Base-by-base conservation (phyloP, 2,797 vertebrate species). In the Lateolabrax maculatus region DNA sequence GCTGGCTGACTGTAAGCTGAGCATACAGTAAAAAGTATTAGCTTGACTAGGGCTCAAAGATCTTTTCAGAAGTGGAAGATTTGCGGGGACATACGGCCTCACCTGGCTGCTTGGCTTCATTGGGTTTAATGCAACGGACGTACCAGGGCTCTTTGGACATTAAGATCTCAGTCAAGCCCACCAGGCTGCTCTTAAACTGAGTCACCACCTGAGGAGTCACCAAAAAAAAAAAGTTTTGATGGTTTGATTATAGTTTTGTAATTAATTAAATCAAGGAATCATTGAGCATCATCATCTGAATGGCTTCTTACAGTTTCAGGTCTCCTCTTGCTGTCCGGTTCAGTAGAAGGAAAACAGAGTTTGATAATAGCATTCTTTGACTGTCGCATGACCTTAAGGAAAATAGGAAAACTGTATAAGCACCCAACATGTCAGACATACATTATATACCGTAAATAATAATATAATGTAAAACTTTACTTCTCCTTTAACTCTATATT, bases 121-220 rank as follows among this genome's bases (percentile, higher is more conserved):
- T 99, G 9, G 98, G 98, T 92, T 99, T 99, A 77, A 99, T 96
- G 84, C 98, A 99, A 44, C 98, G 95, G 81, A 99, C 90, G 0
- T 99, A 99, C 0, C 97, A 98, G 3, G 98, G 96, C 68, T 99
- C 97, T 88, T 99, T 99, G 72, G 96, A 97, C 96, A 96, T 96
- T 39, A 99, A 93, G 88, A 98, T 98, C 60, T 98, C 97, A 2
- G 97, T 96, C 66, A 99, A 94, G 5, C 96, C 97, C 3, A 79
- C 94, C 82, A 99, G 92, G 10, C 98, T 99, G 91, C 86, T 96
- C 87, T 99, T 99, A 90, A 99, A 99, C 94, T 99, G 98, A 41
- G 97, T 98, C 52, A 96, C 97, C 57, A 99, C 97, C 98, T 99
- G 72, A 31, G 7, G 3, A 73, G 16, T 53, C 16, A n/a, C 64